Base-by-base conservation (phyloP, 64 coral and sea anemone genomes). In the Astreopora myriophthalma region DNA sequence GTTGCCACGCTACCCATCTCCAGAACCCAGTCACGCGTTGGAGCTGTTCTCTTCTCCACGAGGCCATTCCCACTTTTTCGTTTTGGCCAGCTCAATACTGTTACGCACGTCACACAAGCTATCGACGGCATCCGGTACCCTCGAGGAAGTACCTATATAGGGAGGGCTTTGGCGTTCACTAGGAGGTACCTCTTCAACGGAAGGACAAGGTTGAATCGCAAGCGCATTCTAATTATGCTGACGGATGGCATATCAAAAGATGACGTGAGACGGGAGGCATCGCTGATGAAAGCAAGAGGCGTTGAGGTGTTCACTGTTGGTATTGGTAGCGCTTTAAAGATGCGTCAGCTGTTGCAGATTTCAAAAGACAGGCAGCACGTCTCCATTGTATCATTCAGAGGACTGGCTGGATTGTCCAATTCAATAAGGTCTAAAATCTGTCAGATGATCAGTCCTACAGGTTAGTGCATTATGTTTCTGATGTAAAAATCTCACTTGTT, bases 181-280 rank as follows among this genome's bases (percentile, higher is more conserved):
- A 36, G 66, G 19, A 74, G 67, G 17, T 71, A 39, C 17, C 22
- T 92, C 37, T 92, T 92, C 37, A 62, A 33, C 9, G 48, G 70
- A 20, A 22, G 90, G 27, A 31, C 26, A 27, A 19, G 9, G 8
- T 63, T 34, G 31, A 84, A 73, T 22, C 22, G 80, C 35, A 92
- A 86, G 58, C 35, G 82, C 30, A 73, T 77, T 28, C 71, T 92
- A 11, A 66, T 92, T 14, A 71, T 86, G 69, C 32, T 92, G 11
- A 92, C 90, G 20, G 90, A 92, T 26, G 90, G 90, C 13, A 86
- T 85, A 66, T 92, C 90, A 12, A 81, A 92, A n/a, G 90, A 92
- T 73, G 24, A 34, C 19, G 69, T 92, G 12, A 48, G 23, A 6
- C 11, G 71, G 12, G 80, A 82, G 12, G 90, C 90, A 16, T 63